A percentile compares a stretch with the other conserved stretches of the same genome.
Conservation (phyloP, 2,113 vertebrate species). For the Labeo rohita region DNA sequence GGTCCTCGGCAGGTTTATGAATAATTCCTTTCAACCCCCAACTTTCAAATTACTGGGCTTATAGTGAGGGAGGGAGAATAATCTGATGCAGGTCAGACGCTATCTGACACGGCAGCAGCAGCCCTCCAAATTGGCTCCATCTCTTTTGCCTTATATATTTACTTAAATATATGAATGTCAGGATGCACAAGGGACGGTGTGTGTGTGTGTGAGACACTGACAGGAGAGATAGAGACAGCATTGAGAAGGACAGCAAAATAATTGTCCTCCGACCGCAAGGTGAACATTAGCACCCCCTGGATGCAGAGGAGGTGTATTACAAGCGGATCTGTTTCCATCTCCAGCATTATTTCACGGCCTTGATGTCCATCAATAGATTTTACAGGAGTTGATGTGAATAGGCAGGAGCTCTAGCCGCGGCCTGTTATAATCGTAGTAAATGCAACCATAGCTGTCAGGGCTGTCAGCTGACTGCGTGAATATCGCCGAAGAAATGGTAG, state of each 20-base stretch:
- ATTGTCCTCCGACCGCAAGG: conserved; percentile 50
- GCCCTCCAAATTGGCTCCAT: conserved; percentile 60
- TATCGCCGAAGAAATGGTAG: conserved; percentile 13
- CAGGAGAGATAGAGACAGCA: neutral
- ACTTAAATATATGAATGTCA: conserved; percentile 57
- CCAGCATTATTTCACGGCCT: neutral
- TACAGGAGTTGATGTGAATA: conserved; percentile 25
- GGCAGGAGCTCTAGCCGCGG: neutral
- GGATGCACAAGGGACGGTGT: conserved; percentile 46
- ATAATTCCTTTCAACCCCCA: conserved; percentile 76
- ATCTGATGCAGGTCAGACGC: conserved; percentile 76
- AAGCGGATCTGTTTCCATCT: conserved; percentile 26
- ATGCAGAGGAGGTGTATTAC: conserved; percentile 63
- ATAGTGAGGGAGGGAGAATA: conserved; percentile 60
- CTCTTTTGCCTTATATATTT: conserved; percentile 62
- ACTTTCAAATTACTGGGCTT: conserved; percentile 80
- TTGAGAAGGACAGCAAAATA: conserved; percentile 17
- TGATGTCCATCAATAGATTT: conserved; percentile 47
- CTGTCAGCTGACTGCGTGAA: conserved; percentile 32
- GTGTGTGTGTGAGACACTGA: conserved; percentile 7
- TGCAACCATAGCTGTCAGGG: conserved; percentile 21
- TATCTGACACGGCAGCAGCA: conserved; percentile 72
- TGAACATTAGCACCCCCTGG: conserved; percentile 75
- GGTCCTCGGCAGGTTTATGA: conserved; percentile 71
- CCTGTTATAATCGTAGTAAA: conserved; percentile 41